phyloP scores from a whole-genome alignment of 2,888 invertebrate genomes.

The Alviniconcha strummeri region DNA sequence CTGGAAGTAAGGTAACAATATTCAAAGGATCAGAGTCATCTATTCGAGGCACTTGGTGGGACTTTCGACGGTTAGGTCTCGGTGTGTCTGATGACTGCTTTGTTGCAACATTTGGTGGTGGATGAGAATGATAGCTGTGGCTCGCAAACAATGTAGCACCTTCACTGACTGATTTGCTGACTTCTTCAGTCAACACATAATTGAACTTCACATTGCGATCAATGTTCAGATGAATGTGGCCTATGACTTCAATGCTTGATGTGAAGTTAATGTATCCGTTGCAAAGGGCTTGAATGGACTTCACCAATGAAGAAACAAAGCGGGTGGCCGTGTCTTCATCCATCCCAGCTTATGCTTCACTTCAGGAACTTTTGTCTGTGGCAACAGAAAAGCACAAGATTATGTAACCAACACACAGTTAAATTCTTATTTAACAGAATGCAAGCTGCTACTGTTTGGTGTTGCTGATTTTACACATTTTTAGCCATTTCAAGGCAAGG shows the following conservation, averaged over 20 bases:
- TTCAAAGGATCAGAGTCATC: constrained; percentile 17
- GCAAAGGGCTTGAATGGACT: constrained; percentile 42
- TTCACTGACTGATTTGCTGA: constrained; percentile 42
- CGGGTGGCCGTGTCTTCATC: constrained; percentile 43
- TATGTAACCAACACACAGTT: no score
- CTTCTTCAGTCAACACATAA: constrained; percentile 45
- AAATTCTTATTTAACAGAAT: no score
- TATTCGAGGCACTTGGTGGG: constrained; percentile 15
- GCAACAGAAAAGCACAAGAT: no score
- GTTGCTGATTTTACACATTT: no score
- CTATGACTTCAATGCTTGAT: constrained; percentile 44
- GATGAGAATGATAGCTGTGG: constrained; percentile 45
- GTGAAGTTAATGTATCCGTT: constrained; percentile 46
- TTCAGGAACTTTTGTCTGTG: no score
- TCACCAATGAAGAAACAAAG: constrained; percentile 43
- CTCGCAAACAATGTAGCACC: constrained; percentile 43
- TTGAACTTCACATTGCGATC: constrained; percentile 42
- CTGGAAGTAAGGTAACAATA: not conserved
- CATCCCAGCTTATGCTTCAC: constrained; percentile 22
- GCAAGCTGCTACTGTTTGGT: no score
- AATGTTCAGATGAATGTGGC: constrained; percentile 44
- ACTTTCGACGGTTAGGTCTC: constrained; percentile 26
- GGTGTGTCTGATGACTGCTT: constrained; percentile 8
- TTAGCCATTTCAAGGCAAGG: no score
- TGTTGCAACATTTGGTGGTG: constrained; percentile 31